phyloP scores from a whole-genome alignment of 2,113 vertebrate genomes.

The Oncorhynchus nerka region DNA sequence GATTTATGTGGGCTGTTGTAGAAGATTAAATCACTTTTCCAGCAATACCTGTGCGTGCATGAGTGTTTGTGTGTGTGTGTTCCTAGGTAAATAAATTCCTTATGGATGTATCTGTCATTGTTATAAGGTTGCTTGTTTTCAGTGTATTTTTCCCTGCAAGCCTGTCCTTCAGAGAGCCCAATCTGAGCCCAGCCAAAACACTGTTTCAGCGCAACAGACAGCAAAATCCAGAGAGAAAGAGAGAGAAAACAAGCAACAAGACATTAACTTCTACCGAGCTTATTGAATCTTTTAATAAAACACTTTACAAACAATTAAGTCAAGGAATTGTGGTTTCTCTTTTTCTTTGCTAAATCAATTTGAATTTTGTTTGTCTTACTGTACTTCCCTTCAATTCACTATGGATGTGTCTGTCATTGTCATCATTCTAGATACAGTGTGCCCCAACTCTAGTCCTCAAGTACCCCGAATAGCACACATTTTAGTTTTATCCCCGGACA shows the following conservation, averaged over 20 bases:
- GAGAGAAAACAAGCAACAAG: background rate
- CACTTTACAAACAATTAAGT: conserved; percentile 20
- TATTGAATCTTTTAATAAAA: conserved; percentile 27
- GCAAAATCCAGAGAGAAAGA: conserved; percentile 20
- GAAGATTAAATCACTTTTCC: conserved; percentile 4
- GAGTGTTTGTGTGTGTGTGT: no score
- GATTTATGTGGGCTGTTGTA: background rate
- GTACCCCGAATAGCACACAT: no score
- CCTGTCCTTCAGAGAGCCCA: conserved; percentile 6
- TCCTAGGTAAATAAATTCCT: no score
- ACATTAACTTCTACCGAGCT: conserved; percentile 11
- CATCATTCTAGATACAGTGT: no score
- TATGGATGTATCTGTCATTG: no score
- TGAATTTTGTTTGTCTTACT: conserved; percentile 1
- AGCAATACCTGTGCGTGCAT: background rate
- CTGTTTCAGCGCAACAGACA: conserved; percentile 4
- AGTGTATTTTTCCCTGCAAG: background rate
- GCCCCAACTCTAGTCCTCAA: no score
- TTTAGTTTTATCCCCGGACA: no score
- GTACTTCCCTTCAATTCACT: background rate
- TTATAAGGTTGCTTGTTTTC: background rate
- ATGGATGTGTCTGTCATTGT: no score
- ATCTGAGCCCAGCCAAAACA: background rate
- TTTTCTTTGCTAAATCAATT: background rate
- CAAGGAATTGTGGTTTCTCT: conserved; percentile 7